Evolutionary conservation across 2,113 vertebrate genomes (phyloP), one percentile per base, ranked within the genome.

Genomic region (Tretioscincus oriximinensis): DNA sequence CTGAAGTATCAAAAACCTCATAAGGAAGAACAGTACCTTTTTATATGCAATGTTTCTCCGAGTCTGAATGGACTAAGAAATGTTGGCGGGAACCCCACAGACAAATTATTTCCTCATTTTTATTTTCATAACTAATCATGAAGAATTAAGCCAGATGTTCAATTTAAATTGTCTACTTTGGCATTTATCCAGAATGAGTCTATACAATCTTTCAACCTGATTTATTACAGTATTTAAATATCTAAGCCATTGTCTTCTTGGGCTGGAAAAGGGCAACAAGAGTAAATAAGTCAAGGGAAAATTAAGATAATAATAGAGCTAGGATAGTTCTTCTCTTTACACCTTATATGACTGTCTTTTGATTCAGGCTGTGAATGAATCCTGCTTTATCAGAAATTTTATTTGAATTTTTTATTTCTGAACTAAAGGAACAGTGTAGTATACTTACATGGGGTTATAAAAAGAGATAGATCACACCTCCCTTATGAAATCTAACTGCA

Each of bases 111-210:
- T 76, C 41, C 45, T 72, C 10, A 35, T 82, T 87, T 84, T 69
- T 73, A 14, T 84, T 88, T 87, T 86, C 78, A 14, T 88, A 89
- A 83, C 47, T 86, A 86, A 87, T 77, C 7, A 71, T 86, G 28
- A 91, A 85, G 49, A 76, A 85, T 87, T 84, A 80, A 87, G 29
- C 54, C 63, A 81, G 70, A 81, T 89, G 75, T 60, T 76, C 83
- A 79, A 85, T 89, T 84, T 90, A 84, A 90, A 91, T 92, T 88
- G 88, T 78, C 86, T 88, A 54, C 22, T n/a, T 8, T 86, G 76
- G 72, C 82, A 45, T 82, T 86, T 86, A 84, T 64, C 84, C 85
- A 88, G 60, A 41, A 77, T 26, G 35, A 73, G 84, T 88, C 69
- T 85, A 71, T 86, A 84, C 71, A 87, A 72, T 87, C 24, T 87